Conservation (phyloP, 1,140 invertebrate species). For the Ruditapes philippinarum region DNA sequence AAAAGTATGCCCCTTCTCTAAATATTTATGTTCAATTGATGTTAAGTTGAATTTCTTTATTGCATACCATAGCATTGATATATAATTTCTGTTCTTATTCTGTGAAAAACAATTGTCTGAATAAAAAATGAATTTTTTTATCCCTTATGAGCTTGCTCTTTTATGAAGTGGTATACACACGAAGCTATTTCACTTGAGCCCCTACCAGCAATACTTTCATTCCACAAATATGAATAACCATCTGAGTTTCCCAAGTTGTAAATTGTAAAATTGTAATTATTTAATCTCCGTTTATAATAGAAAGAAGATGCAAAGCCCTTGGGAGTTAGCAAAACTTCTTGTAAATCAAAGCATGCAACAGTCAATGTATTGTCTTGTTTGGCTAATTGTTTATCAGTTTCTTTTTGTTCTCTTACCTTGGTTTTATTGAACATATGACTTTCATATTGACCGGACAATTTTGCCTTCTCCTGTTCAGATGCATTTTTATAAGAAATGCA, state of each 20-base stretch:
- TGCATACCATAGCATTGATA: constrained; percentile 10
- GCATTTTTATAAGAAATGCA: neutral
- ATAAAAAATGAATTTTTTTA: constrained; percentile 24
- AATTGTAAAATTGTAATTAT: constrained; percentile 38
- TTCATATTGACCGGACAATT: neutral
- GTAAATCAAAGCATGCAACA: neutral
- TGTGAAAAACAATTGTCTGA: neutral
- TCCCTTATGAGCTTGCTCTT: neutral
- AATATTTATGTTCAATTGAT: neutral
- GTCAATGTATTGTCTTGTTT: neutral
- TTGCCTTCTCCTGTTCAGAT: neutral
- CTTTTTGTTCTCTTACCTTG: neutral
- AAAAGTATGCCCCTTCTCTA: constrained; percentile 8
- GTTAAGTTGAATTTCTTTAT: neutral
- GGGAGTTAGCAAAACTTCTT: constrained; percentile 9
- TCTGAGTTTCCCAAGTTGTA: neutral
- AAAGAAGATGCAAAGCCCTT: neutral
- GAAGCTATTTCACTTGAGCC: constrained; percentile 12
- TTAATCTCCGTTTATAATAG: constrained; percentile 7
- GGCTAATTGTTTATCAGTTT: neutral
- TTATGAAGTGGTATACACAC: constrained; percentile 10
- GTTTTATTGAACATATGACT: neutral
- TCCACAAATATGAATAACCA: constrained; percentile 11
- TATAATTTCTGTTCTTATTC: constrained; percentile 31
- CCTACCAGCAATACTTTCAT: constrained; percentile 2